Conservation (phyloP, 2,888 invertebrate genomes). For the Pseudoips prasinana region DNA sequence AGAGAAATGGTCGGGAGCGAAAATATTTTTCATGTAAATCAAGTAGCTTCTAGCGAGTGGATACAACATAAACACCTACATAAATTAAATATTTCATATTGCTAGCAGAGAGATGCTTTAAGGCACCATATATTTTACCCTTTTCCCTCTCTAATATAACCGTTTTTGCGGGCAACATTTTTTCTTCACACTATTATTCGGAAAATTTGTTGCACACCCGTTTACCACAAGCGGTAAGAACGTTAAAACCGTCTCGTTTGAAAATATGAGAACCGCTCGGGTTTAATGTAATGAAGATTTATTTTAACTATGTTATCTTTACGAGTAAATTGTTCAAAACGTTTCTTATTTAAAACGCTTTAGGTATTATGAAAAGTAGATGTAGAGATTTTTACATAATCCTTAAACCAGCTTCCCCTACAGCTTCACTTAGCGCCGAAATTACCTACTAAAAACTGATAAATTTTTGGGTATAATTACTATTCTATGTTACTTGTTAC, state of each 20-base stretch:
- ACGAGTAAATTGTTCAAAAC: constrained; percentile 44
- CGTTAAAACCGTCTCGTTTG: constrained; percentile 62
- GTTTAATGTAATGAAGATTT: constrained; percentile 71
- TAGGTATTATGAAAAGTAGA: constrained; percentile 9
- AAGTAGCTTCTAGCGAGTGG: too few species aligned
- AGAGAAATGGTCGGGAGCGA: too few species aligned
- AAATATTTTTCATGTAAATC: too few species aligned
- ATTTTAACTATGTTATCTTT: constrained; percentile 58
- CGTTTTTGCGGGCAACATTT: constrained; percentile 40
- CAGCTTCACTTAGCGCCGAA: too few species aligned
- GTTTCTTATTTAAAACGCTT: constrained; percentile 26
- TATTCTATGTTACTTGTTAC: too few species aligned
- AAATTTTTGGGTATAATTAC: too few species aligned
- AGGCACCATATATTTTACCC: constrained; percentile 43
- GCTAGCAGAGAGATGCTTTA: constrained; percentile 37
- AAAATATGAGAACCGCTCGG: constrained; percentile 64
- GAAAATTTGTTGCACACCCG: constrained; percentile 62
- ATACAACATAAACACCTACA: constrained; percentile 28
- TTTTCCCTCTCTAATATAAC: constrained; percentile 39
- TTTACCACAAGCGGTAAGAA: constrained; percentile 63
- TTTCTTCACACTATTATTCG: constrained; percentile 55
- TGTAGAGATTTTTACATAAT: too few species aligned
- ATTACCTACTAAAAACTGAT: too few species aligned
- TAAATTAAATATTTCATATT: constrained; percentile 46
- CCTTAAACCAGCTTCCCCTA: too few species aligned